Conservation (phyloP, 2,113 vertebrate genomes). For the Sula dactylatra region DNA sequence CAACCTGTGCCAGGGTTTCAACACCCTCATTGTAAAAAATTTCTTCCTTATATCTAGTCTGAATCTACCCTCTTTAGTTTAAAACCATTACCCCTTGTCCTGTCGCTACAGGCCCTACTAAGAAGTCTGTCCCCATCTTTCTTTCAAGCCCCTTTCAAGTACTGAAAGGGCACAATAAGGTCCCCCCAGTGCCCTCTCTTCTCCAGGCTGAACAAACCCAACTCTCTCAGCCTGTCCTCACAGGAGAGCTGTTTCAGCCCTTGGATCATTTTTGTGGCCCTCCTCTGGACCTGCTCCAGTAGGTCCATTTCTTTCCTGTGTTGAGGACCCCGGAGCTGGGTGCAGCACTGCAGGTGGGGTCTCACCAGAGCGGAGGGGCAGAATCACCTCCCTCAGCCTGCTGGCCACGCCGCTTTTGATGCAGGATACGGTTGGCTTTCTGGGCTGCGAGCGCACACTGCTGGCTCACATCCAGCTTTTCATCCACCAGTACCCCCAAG, state of each 20-base stretch:
- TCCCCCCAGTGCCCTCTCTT: neutral
- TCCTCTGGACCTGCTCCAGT: neutral
- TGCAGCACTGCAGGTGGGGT: neutral
- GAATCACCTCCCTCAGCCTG: neutral
- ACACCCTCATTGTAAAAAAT: neutral
- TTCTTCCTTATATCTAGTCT: neutral
- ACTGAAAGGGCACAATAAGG: neutral
- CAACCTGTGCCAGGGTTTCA: neutral
- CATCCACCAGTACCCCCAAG: neutral
- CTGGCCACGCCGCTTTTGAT: neutral
- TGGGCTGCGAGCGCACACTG: neutral
- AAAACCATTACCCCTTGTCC: neutral
- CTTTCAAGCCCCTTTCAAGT: neutral
- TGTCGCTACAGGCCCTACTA: neutral
- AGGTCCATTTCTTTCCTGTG: neutral
- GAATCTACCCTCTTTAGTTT: neutral
- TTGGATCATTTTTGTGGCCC: neutral
- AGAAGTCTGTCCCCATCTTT: neutral
- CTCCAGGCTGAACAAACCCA: neutral
- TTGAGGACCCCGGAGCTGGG: neutral
- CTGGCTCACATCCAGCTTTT: neutral
- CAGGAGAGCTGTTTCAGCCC: neutral
- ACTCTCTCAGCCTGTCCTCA: neutral
- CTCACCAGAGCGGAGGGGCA: neutral
- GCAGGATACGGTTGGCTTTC: rapidly evolving